These are phyloP conservation scores for Anticlea derivata DNA, from an alignment of 2,888 invertebrate species.

Conservation along the genomic window DNA sequence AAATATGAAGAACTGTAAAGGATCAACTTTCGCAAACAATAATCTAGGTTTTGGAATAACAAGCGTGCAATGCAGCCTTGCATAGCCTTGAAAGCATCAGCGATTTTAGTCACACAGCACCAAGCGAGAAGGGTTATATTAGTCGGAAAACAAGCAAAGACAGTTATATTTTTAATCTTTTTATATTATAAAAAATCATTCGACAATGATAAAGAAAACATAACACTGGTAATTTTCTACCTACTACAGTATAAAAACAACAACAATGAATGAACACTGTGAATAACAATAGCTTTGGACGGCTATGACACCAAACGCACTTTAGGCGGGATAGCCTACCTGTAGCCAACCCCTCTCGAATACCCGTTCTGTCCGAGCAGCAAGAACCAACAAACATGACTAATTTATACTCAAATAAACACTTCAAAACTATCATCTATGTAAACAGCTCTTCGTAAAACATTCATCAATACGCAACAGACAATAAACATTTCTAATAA, in stretches of 20 bases:
- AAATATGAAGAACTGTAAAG: too few relatives aligned
- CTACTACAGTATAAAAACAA: constrained; percentile 61
- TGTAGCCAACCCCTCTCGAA: constrained; percentile 75
- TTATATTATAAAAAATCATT: constrained; percentile 66
- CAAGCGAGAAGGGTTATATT: constrained; percentile 35
- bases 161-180: constrained; percentile 54
- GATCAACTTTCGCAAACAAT: too few relatives aligned
- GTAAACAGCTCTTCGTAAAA: constrained; percentile 64
- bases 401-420: constrained; percentile 60
- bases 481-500: constrained; percentile 64
- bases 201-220: constrained; percentile 61
- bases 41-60: background rate
- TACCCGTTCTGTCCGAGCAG: constrained; percentile 77
- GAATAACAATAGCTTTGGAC: constrained; percentile 30
- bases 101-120: constrained; percentile 19
- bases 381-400: constrained; percentile 66
- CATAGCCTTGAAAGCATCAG: constrained; percentile 20
- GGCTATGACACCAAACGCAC: constrained; percentile 24
- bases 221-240: constrained; percentile 68
- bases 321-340: constrained; percentile 54
- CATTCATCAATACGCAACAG: constrained; percentile 67
- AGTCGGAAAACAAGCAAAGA: constrained; percentile 67
- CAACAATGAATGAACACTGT: constrained; percentile 34
- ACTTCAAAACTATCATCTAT: constrained; percentile 59
- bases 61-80: background rate